Base-by-base conservation (phyloP, 2,888 invertebrate species). In the Oxystoma pomonae region DNA sequence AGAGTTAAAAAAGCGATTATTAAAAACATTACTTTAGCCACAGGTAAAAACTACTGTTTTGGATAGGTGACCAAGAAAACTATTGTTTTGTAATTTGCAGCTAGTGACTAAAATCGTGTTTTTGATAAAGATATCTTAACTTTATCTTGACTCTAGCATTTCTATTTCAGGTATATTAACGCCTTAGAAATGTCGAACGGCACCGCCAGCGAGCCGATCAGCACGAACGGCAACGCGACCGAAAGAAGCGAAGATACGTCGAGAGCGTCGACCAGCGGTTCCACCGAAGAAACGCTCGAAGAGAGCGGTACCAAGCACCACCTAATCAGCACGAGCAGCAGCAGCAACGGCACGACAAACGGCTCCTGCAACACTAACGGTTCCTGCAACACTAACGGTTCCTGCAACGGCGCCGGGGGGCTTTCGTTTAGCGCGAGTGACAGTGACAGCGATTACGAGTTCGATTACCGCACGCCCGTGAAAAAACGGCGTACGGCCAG, bases 131-230 rank as follows among this genome's bases (percentile, higher is more conserved):
- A n/a, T n/a, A n/a, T n/a, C n/a, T n/a, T n/a, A n/a, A n/a, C n/a
- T n/a, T n/a, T n/a, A n/a, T n/a, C n/a, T n/a, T n/a, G n/a, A n/a
- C n/a, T n/a, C n/a, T n/a, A n/a, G n/a, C n/a, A n/a, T n/a, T n/a
- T n/a, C n/a, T n/a, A n/a, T 35, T 35, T 35, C 12, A 35, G 35
- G 53, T 53, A 53, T 53, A 53, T 53, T 53, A 17, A 16, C 53
- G 53, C 53, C 7, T 19, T 53, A 17, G 53, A 53, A 53, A 53
- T 53, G 53, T 53, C 53, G n/a, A 53, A 69, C 51, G 83, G 82
- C 81, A 83, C 67, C 82, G 81, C 71, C 82, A 83, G 0, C 82
- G 35, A 35, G 12, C 35, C 35, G 12, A 16, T 5, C n/a, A 53
- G 53, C n/a, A 53, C 53, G 35, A 35, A 35, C 12, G 35, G 35